Evolutionary conservation across 2,888 invertebrate genomes (phyloP).

Genomic region (Polydrusus tereticollis): DNA sequence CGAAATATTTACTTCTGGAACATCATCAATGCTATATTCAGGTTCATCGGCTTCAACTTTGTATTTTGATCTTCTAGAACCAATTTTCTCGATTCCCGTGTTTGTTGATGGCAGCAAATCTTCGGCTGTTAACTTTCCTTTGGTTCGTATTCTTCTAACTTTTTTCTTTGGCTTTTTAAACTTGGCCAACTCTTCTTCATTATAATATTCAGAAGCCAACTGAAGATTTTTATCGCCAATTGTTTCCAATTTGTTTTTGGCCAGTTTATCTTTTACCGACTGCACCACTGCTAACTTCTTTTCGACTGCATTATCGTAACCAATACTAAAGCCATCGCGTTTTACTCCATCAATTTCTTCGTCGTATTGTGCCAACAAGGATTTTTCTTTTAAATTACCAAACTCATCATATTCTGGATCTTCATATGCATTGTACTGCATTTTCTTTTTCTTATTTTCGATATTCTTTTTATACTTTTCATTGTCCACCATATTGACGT

Average conservation of each 20-base stretch:
- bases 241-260: slow-evolving; percentile 80
- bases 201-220: slow-evolving; percentile 90
- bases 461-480: slow-evolving; percentile 89
- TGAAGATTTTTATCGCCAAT: slow-evolving; percentile 77
- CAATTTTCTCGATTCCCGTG: slow-evolving; percentile 58
- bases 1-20: slow-evolving; percentile 66
- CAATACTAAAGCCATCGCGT: slow-evolving; percentile 81
- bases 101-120: slow-evolving; percentile 75
- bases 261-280: slow-evolving; percentile 73
- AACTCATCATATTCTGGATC: slow-evolving; percentile 81
- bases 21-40: slow-evolving; percentile 74
- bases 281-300: slow-evolving; percentile 69
- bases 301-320: slow-evolving; percentile 73
- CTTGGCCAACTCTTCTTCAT: slow-evolving; percentile 85
- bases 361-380: slow-evolving; percentile 92
- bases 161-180: slow-evolving; percentile 91
- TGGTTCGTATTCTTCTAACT: slow-evolving; percentile 78
- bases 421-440: slow-evolving; percentile 89
- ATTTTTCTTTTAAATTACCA: slow-evolving; percentile 74
- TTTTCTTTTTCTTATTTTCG: slow-evolving; percentile 85
- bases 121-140: slow-evolving; percentile 74
- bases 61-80: slow-evolving; percentile 58
- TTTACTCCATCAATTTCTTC: slow-evolving; percentile 88
- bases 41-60: slow-evolving; percentile 58
- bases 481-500: slow-evolving; percentile 89